Evolutionary conservation across 2,888 invertebrate genomes (phyloP).

Genomic region (Synergus umbraculus): DNA sequence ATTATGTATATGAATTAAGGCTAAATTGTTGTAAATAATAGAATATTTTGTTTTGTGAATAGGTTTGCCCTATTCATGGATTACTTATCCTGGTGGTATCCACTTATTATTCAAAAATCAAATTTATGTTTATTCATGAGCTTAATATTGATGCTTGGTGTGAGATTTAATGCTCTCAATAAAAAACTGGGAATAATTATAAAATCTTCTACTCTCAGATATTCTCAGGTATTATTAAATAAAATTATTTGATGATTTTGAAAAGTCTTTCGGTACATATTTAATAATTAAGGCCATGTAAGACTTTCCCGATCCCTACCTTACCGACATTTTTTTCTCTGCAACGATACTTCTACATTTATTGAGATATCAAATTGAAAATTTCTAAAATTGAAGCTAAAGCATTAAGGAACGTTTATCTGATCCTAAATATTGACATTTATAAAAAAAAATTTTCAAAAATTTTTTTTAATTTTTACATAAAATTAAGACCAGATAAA

Average conservation of each 20-base stretch:
- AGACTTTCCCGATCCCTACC: too few species aligned
- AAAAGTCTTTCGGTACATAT: not conserved
- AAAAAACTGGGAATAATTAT: not conserved
- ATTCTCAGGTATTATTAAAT: not conserved
- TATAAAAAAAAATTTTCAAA: too few species aligned
- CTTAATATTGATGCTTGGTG: not conserved
- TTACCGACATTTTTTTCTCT: too few species aligned
- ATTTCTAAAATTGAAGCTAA: too few species aligned
- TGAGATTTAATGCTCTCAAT: not conserved
- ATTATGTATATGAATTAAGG: too few species aligned
- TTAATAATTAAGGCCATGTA: too few species aligned
- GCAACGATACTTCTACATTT: too few species aligned
- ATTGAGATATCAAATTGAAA: too few species aligned
- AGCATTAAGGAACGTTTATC: too few species aligned
- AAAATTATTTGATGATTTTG: not conserved
- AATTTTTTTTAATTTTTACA: too few species aligned
- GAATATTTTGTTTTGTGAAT: not conserved
- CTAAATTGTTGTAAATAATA: not conserved
- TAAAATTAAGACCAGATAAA: too few species aligned
- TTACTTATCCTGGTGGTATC: not conserved
- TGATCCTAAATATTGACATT: too few species aligned
- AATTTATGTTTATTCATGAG: not conserved
- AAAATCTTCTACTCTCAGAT: not conserved
- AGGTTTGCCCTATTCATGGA: not conserved
- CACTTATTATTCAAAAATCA: conserved; percentile 2